Evolutionary conservation across 2,888 invertebrate genomes (phyloP), one percentile per base, ranked within the genome.

Genomic region (Polymixis flavicincta): DNA sequence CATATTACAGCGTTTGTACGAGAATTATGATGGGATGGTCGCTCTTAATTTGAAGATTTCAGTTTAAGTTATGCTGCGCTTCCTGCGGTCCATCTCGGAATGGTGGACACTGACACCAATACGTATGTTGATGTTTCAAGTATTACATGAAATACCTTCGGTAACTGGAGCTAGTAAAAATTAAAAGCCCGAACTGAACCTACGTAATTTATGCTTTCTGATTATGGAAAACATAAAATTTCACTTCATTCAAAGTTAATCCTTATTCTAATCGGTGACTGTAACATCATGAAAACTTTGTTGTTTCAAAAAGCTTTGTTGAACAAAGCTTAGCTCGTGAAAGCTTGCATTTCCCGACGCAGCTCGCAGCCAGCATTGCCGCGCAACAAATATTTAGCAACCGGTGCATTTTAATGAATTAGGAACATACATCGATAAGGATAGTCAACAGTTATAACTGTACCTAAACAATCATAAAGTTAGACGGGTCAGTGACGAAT

Each of bases 301-400:
- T 74, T 80, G 19, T 64, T 42, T 80, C 14, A 61, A 76, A 75
- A 66, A 50, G 17, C 25, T 52, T 61, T 42, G 50, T 32, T 42
- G 4, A 61, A 28, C 32, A 65, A 61, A 55, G 50, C 25, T 65
- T 45, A n/a, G 28, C 50, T 42, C 14, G n/a, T 42, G 48, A 22
- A 28, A 72, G 59, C 37, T 79, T 72, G 73, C 74, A 59, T 48
- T 71, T 28, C 22, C 4, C n/a, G 13, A 48, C 22, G 42, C 61
- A 42, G 37, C 28, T 28, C 22, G 42, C 61, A 42, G 37, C 28
- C 28, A 63, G 42, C 25, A 65, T 37, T 8, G 25, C 1, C 19
- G 25, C 13, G 8, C 22, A 55, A n/a, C 28, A n/a, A 48, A 73
- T 60, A 48, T 37, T 80, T 54, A 54, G 37, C 59, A n/a, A 19